These are phyloP conservation scores for Apocrypta bakeri DNA, from an alignment of 1,140 invertebrate species.

Conservation along the genomic window DNA sequence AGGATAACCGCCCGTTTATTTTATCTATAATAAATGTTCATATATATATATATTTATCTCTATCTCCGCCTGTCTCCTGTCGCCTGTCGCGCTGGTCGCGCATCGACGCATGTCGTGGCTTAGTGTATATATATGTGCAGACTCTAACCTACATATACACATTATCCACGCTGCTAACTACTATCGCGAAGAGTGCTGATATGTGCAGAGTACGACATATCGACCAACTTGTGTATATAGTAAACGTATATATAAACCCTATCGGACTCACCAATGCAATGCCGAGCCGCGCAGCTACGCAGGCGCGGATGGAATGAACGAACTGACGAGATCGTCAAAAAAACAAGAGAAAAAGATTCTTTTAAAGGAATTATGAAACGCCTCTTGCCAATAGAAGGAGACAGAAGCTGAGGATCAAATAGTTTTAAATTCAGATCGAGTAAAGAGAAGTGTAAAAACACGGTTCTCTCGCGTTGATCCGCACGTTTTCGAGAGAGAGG, in stretches of 20 bases:
- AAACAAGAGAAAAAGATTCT: background rate
- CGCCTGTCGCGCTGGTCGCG: too few species aligned
- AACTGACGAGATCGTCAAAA: background rate
- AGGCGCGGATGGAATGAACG: conserved; percentile 2
- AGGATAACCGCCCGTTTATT: too few species aligned
- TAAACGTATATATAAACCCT: background rate
- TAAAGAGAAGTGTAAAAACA: background rate
- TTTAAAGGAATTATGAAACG: too few species aligned
- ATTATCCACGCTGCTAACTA: too few species aligned
- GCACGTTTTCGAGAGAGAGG: background rate
- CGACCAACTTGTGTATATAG: background rate
- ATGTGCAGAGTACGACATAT: background rate
- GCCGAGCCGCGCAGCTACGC: background rate
- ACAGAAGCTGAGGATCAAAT: too few species aligned
- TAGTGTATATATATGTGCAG: background rate
- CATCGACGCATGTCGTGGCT: background rate
- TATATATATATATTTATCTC: too few species aligned
- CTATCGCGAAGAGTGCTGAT: too few species aligned
- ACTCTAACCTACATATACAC: background rate
- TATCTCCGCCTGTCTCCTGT: too few species aligned
- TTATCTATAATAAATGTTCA: too few species aligned
- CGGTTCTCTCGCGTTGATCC: background rate
- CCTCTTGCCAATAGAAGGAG: too few species aligned
- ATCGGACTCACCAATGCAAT: background rate
- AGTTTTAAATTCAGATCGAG: too few species aligned